Base-by-base conservation (phyloP, 1,140 invertebrate genomes). In the Ptiloglossa arizonensis region DNA sequence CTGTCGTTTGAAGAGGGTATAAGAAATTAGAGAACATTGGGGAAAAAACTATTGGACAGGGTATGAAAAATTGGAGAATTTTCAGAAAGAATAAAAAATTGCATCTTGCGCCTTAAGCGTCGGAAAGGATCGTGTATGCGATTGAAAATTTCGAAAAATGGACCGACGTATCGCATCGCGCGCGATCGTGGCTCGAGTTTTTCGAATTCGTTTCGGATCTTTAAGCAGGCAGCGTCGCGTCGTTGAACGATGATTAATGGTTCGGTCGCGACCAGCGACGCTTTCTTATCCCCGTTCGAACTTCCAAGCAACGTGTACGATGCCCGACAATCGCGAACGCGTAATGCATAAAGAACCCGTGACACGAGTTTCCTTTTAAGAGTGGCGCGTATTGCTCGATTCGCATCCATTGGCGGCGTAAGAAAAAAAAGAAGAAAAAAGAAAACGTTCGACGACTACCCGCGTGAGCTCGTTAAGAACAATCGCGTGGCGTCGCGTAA, bases 301-400 rank as follows among this genome's bases (percentile, higher is more conserved):
- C 35, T 78, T 72, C 68, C 80, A 77, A 83, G 81, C 81, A 83
- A 83, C 81, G 80, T 82, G 50, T 83, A 79, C 80, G 50, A 19
- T 15, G 24, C 8, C 44, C 15, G 29, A 46, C 24, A 67, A n/a
- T 46, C 48, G 27, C 27, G 29, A 15, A 1, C 22, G 24, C n/a
- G 9, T 52, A 38, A 44, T 29, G 29, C 17, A 59, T 19, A 54
- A 57, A 62, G n/a, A 64, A 66, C 56, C 15, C 17, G 35, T 50
- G n/a, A 78, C 22, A 15, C 59, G 56, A 24, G 19, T 32, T 78
- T 64, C 59, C 59, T 71, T 64, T 73, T 48, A 63, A 71, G 50
- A 56, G 50, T 38, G 17, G 29, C 15, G 27, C 27, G 19, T 15
- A 41, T 11, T 17, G 41, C 29, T 71, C 24, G 44, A 44, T n/a